Evolutionary conservation across 2,888 invertebrate species (phyloP), one percentile per base, ranked within the genome.

Genomic region (Lissocephala sabroskyi): DNA sequence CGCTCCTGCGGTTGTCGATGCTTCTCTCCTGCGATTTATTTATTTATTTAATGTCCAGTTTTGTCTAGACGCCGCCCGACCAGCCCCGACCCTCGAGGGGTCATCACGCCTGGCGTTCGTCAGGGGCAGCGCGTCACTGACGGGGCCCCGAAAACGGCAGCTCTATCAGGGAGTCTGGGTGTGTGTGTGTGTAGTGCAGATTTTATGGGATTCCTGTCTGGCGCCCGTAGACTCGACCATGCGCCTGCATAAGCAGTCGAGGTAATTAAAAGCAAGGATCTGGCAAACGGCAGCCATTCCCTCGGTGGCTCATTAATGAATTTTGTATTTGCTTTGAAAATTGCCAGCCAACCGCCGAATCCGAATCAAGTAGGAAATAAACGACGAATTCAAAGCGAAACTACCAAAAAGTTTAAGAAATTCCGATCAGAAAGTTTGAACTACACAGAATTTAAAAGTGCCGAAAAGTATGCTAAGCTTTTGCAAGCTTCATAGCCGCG

Each of bases 1-100:
- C n/a, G n/a, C n/a, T 14, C 26, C 2, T 71, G 61, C 36, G 73
- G 67, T 56, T 52, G 60, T 59, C 62, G 56, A 66, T 64, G 56
- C 11, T 44, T 44, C 16, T 11, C 14, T 35, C 14, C 55, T 44
- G 55, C 62, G 65, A 65, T 65, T 65, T 68, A 73, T 71, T 68
- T 71, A 71, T 71, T 71, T 75, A 71, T 75, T 71, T 71, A 75
- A 68, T 64, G 73, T 65, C 76, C 61, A 67, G 70, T 71, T 70
- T 74, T 70, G 68, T 70, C 68, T 70, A 70, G 74, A 70, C 68
- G 41, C 49, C 44, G 35, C 16, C 16, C 33, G 4, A 5, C 7
- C 23, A 5, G 4, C 7, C 7, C 23, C 23, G 7, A 3, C 23
- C 23, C 23, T 23, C 7, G 3, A 7, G 3, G 23, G 4, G 23